Conservation (phyloP, 2,113 vertebrate genomes). For the Crotalus helleri region DNA sequence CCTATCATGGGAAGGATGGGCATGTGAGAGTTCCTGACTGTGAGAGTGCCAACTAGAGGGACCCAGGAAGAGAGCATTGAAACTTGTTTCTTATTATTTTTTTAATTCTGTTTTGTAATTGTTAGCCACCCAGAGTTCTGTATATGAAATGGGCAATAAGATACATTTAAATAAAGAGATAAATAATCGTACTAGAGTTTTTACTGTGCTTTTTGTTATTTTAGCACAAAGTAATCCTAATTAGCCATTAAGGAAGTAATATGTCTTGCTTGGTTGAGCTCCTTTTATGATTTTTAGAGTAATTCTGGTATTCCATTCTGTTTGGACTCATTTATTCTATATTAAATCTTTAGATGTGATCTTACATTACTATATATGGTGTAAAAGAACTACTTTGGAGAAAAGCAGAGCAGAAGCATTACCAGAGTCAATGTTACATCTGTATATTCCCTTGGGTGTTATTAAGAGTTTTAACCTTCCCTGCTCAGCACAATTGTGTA, state of each 20-base stretch:
- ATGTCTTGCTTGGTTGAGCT: neutral
- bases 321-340: neutral
- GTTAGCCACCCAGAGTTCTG: neutral
- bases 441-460: neutral
- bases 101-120: neutral
- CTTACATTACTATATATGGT: neutral
- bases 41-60: neutral
- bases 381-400: neutral
- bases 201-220: neutral
- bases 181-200: neutral
- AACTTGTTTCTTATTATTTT: neutral
- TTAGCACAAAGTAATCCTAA: neutral
- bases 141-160: neutral
- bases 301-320: neutral
- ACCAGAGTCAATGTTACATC: neutral
- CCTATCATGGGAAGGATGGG: neutral
- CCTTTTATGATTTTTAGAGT: neutral
- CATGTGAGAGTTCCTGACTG: neutral
- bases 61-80: neutral
- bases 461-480: neutral
- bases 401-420: neutral
- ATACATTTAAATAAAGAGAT: neutral
- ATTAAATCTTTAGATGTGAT: neutral
- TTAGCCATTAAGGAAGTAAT: neutral
- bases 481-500: neutral